Base-by-base conservation (phyloP, 2,797 vertebrate genomes). In the Xiphorhynchus erythropygius region DNA sequence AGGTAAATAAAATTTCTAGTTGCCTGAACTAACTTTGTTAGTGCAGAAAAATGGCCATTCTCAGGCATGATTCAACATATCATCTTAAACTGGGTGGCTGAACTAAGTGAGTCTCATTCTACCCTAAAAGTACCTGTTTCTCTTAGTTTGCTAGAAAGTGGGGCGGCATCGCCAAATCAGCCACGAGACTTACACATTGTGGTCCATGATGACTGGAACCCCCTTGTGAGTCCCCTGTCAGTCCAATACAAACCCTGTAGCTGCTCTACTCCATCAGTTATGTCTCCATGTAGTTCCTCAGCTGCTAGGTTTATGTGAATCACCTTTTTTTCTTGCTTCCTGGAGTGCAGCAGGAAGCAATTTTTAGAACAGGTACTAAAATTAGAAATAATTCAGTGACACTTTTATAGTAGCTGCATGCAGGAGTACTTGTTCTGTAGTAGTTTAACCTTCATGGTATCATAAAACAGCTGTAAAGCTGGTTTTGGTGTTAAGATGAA, bases 331-430 rank as follows among this genome's bases (percentile, higher is more conserved):
- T 65, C 56, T 69, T 90, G 69, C 85, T 93, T 93, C 83, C 78
- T 79, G 91, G 73, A 91, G 59, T 94, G 91, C 90, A 92, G 65
- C 0, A 0, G n/a, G 68, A 92, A 94, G 96, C 87, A 76, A 79
- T 86, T 94, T 96, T 94, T 91, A 95, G 83, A 93, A 85, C n/a
- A 0, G 59, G 87, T 70, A 90, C 84, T 97, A 96, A 97, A 97
- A 96, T 94, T 92, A 96, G 84, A 96, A 96, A 95, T 96, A 96
- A 96, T 82, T 96, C 95, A 50, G 69, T 96, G 96, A 93, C 94
- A 93, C 70, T 96, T 97, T 96, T 95, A 96, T 93, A 91, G 93
- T 71, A 92, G 87, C 84, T 0, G 1, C 39, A 65, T 83, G 88
- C 88, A 94, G 77, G 84, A 96, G 77, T 95, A 86, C 89, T 94